Evolutionary conservation across 1,140 invertebrate species (phyloP).

Genomic region (Drosophila repletoides): DNA sequence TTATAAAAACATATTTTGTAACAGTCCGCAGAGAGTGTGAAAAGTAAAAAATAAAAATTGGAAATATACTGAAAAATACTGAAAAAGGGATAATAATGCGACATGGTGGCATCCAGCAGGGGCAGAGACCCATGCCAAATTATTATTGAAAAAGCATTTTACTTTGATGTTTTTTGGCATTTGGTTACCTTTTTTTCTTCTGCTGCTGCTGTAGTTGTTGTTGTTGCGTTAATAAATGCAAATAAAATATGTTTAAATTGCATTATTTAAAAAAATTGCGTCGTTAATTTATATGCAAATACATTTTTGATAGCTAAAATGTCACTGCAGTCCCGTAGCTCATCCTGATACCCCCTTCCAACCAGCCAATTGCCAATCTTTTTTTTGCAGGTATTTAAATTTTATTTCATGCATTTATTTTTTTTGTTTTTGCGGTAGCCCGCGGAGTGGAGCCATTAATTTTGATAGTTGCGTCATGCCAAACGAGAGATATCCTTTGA

Average conservation of each 20-base stretch:
- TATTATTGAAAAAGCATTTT: conserved; percentile 61
- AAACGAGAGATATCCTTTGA: conserved; percentile 61
- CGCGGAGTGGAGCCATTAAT: conserved; percentile 63
- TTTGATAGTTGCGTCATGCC: conserved; percentile 72
- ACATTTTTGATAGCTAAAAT: conserved; percentile 80
- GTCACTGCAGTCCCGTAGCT: conserved; percentile 56
- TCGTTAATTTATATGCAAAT: conserved; percentile 81
- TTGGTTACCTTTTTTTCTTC: conserved; percentile 39
- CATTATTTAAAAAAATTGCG: conserved; percentile 72
- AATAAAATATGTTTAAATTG: conserved; percentile 81
- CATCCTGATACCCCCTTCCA: neutral
- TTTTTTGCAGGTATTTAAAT: conserved; percentile 65
- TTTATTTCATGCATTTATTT: conserved; percentile 44
- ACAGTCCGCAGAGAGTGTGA: conserved; percentile 52
- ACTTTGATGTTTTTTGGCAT: conserved; percentile 68
- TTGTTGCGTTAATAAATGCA: conserved; percentile 69
- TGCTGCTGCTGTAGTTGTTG: conserved; percentile 3
- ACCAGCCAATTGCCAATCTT: conserved; percentile 9
- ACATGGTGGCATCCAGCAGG: conserved; percentile 13
- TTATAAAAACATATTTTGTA: conserved; percentile 74
- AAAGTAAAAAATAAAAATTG: neutral
- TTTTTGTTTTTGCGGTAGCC: conserved; percentile 44
- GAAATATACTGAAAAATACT: conserved; percentile 8
- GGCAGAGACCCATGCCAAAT: conserved; percentile 37
- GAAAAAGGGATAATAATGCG: conserved; percentile 68